A percentile compares a stretch with the other conserved stretches of the same genome.
Evolutionary conservation across 2,113 vertebrate species (phyloP).

Genomic region (Catharus bicknelli): DNA sequence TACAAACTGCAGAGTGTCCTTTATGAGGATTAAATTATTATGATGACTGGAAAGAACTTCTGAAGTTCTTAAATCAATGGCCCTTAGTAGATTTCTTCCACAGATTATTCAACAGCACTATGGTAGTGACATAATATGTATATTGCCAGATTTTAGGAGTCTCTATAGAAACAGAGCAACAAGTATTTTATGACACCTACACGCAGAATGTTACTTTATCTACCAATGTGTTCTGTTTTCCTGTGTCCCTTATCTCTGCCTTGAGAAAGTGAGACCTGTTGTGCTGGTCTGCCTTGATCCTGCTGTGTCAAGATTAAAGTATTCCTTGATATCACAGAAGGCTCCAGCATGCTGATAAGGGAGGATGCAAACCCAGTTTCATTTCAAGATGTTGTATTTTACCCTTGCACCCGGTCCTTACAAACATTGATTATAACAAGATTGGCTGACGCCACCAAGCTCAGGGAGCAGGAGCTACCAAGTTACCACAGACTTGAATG

Average conservation of each 20-base stretch:
- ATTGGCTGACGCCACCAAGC: neutral
- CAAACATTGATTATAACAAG: neutral
- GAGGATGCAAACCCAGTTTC: neutral
- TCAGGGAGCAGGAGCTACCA: neutral
- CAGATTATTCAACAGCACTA: neutral
- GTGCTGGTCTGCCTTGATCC: neutral
- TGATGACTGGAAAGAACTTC: neutral
- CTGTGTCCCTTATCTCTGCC: neutral
- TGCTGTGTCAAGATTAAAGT: neutral
- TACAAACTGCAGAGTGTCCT: neutral
- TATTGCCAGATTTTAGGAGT: neutral
- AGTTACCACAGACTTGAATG: neutral
- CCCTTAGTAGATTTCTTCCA: neutral
- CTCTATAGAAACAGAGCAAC: neutral
- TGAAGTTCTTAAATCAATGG: neutral
- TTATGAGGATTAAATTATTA: neutral
- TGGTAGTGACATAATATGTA: rapidly evolving
- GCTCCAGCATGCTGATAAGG: neutral
- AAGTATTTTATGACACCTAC: neutral
- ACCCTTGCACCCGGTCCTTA: neutral
- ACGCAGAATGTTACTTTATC: neutral
- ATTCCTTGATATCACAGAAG: neutral
- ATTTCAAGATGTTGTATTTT: neutral
- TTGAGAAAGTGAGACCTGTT: neutral
- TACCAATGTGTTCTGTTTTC: neutral